Conservation (phyloP, 1,140 invertebrate genomes). For the Lepidostoma basale region DNA sequence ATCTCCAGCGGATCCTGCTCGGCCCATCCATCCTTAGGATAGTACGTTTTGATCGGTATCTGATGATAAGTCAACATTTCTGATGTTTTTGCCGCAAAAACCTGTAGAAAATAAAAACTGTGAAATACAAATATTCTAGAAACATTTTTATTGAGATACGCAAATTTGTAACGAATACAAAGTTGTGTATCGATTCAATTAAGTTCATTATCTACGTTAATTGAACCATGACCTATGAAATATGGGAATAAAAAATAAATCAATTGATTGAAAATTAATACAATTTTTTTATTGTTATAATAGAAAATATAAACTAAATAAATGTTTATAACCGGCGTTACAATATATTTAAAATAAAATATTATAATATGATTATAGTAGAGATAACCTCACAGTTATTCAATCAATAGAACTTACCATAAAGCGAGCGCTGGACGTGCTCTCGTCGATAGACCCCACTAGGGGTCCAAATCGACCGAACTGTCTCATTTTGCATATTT, state of each 20-base stretch:
- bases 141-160: not conserved
- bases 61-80: conserved; percentile 90
- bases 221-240: not conserved
- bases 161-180: too few species aligned
- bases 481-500: conserved; percentile 42
- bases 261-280: not conserved
- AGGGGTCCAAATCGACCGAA: conserved; percentile 62
- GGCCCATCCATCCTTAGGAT: conserved; percentile 92
- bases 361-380: not conserved
- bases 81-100: conserved; percentile 66
- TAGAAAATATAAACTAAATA: not conserved
- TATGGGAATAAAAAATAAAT: not conserved
- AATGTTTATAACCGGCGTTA: not conserved
- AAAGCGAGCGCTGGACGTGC: conserved; percentile 92
- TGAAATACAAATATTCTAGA: not conserved
- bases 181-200: too few species aligned
- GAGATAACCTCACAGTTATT: conserved; percentile 13
- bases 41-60: conserved; percentile 78
- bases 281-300: not conserved
- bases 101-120: conserved; percentile 56
- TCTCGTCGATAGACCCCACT: conserved; percentile 90
- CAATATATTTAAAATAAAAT: not conserved
- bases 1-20: conserved; percentile 91
- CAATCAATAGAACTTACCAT: conserved; percentile 53
- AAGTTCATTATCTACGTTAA: too few species aligned